Evolutionary conservation across 2,888 invertebrate species (phyloP), one percentile per base, ranked within the genome.

Genomic region (Sarcophaga carnaria): DNA sequence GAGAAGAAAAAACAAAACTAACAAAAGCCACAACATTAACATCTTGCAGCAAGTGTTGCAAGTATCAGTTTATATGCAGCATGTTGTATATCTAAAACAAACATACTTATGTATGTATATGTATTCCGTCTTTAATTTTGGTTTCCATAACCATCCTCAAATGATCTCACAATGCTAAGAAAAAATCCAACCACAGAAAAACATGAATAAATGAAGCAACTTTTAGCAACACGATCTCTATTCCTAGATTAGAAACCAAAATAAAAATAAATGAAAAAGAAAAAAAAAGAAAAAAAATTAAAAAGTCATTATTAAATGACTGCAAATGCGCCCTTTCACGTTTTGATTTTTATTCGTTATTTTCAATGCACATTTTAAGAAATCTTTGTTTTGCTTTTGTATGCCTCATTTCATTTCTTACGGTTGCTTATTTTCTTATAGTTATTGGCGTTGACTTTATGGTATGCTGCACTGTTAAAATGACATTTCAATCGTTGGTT

Each of bases 131-230:
- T 49, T 49, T 69, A 60, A 12, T 22, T 37, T 11, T 54, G 20
- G n/a, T 22, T 72, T 47, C 47, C 59, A 20, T 72, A 69, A 72
- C 60, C 84, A 80, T 71, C 76, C 70, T 60, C 64, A 64, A 54
- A 76, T 76, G 71, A 84, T 83, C 69, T 79, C 54, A 59, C 75
- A 49, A 62, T 20, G 11, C 12, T 54, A n/a, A 47, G 59, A 17
- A 59, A 59, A 17, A 37, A 37, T 1, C 6, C 14, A 37, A 49
- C 49, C 17, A 54, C 12, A 27, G 70, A 80, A 45, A 66, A 80
- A 83, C 86, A 87, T 87, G 86, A 87, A 82, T 82, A 84, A 87
- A 87, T 87, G 87, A 84, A 87, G 87, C 84, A 87, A 87, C 87
- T 87, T 76, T 71, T 71, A 72, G 25, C 76, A 84, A 84, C 87